Evolutionary conservation across 2,888 invertebrate genomes (phyloP).

Genomic region (Mallateleia sp.): DNA sequence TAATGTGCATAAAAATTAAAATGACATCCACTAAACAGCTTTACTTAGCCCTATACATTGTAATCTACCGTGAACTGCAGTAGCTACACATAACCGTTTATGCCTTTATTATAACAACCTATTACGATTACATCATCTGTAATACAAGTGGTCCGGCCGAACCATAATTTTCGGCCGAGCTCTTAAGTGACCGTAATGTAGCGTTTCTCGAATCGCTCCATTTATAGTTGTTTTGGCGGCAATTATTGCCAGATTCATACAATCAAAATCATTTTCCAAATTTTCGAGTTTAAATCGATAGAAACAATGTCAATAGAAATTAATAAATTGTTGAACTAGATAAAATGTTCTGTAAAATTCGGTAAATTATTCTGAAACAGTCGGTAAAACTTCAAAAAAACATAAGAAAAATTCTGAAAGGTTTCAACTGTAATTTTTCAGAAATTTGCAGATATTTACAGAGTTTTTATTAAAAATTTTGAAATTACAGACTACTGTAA

Average conservation of each 20-base stretch:
- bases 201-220: neutral
- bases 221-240: neutral
- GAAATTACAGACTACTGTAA: too few species aligned
- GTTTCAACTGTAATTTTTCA: too few species aligned
- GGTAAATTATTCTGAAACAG: too few species aligned
- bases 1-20: conserved; percentile 7
- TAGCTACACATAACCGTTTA: neutral
- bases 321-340: too few species aligned
- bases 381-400: too few species aligned
- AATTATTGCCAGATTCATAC: neutral
- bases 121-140: conserved; percentile 15
- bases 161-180: neutral
- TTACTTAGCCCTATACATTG: neutral
- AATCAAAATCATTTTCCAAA: too few species aligned
- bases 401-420: too few species aligned
- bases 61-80: neutral
- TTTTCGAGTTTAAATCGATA: too few species aligned
- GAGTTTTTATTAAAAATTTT: too few species aligned
- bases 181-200: conserved; percentile 8
- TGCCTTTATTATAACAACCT: conserved; percentile 13
- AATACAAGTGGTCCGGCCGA: neutral
- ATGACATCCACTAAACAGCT: conserved; percentile 2
- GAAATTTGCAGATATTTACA: too few species aligned
- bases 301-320: too few species aligned
- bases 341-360: too few species aligned